A percentile compares a stretch with the other conserved stretches of the same genome.
These are phyloP conservation scores for Meteorus colon DNA, from an alignment of 2,888 invertebrate species.

Conservation along the genomic window DNA sequence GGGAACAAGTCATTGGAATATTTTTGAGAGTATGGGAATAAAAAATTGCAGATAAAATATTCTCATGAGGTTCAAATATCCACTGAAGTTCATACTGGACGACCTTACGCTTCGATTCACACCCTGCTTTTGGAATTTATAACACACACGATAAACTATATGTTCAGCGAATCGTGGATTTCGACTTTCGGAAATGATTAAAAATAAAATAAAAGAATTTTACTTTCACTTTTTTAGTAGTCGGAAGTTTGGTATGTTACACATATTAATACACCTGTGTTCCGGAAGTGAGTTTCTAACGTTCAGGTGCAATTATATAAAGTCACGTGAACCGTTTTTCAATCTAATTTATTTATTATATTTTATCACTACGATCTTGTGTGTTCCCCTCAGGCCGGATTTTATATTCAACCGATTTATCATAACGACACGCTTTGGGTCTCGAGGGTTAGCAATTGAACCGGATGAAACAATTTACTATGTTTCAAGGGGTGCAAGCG, in stretches of 20 bases:
- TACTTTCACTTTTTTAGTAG: background rate
- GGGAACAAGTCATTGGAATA: background rate
- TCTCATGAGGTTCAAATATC: conserved; percentile 35
- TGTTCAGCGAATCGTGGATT: conserved; percentile 29
- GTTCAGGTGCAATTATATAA: conserved; percentile 58
- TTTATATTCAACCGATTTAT: conserved; percentile 58
- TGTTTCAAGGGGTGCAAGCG: conserved; percentile 68
- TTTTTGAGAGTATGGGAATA: background rate
- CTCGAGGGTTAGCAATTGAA: conserved; percentile 66
- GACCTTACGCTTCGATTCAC: conserved; percentile 59
- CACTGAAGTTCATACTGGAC: background rate
- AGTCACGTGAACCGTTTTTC: conserved; percentile 46
- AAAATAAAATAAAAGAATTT: background rate
- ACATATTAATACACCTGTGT: conserved; percentile 62
- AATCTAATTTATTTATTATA: conserved; percentile 7
- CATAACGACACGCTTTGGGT: conserved; percentile 48
- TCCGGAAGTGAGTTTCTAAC: conserved; percentile 59
- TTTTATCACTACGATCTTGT: conserved; percentile 23
- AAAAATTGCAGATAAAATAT: conserved; percentile 26
- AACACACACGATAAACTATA: conserved; percentile 28
- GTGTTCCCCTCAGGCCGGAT: conserved; percentile 38
- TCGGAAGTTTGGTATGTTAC: background rate
- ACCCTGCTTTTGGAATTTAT: conserved; percentile 49
- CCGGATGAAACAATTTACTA: conserved; percentile 70
- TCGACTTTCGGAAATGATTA: conserved; percentile 30